Evolutionary conservation across 1,140 invertebrate species (phyloP).

Genomic region (Yoshiicerus persimilis): DNA sequence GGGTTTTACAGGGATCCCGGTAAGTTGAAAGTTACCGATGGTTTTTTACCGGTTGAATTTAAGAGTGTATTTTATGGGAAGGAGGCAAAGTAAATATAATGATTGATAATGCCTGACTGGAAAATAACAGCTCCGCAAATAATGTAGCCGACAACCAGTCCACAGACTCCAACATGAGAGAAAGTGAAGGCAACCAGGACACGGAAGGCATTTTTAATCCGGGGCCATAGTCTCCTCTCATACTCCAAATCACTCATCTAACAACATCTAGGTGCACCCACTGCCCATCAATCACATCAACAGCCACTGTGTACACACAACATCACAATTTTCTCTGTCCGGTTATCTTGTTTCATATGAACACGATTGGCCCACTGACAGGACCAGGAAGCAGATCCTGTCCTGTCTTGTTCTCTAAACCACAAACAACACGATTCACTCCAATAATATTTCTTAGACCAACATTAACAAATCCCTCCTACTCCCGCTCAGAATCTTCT

Average conservation of each 20-base stretch:
- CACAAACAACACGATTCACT: neutral
- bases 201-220: slow-evolving; percentile 59
- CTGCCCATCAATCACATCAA: slow-evolving; percentile 16
- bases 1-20: too few relatives aligned
- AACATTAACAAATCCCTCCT: neutral
- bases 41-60: too few relatives aligned
- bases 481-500: neutral
- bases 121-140: slow-evolving; percentile 75
- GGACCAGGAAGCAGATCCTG: neutral
- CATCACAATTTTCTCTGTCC: neutral
- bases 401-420: neutral
- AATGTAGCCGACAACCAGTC: slow-evolving; percentile 88
- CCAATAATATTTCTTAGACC: neutral
- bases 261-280: slow-evolving; percentile 14
- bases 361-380: neutral
- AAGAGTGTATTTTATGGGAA: too few relatives aligned
- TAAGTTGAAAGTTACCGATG: too few relatives aligned
- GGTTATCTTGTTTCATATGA: neutral
- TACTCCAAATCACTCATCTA: slow-evolving; percentile 50
- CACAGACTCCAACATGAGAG: slow-evolving; percentile 90
- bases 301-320: neutral
- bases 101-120: slow-evolving; percentile 52
- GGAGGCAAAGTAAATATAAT: too few relatives aligned
- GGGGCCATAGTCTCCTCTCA: slow-evolving; percentile 43
- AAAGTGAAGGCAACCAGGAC: slow-evolving; percentile 88